Base-by-base conservation (phyloP, 2,113 vertebrate species). In the Nothobranchius furzeri region DNA sequence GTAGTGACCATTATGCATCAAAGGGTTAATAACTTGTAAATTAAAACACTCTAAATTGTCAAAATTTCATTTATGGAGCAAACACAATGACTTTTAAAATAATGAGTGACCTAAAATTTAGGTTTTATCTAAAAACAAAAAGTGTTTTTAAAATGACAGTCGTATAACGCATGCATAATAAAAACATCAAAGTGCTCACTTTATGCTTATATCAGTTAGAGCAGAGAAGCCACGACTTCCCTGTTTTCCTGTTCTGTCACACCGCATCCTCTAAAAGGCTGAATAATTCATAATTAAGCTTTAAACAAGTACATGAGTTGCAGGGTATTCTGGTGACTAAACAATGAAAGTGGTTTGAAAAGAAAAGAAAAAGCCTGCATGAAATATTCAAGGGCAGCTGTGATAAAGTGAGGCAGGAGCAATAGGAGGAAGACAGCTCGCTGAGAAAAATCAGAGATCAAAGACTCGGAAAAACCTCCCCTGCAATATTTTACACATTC, bases 301-400 rank as follows among this genome's bases (percentile, higher is more conserved):
- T 76, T 24, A 75, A 84, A 85, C 68, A 80, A 73, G 59, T 54
- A 50, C 64, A 72, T 52, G 47, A 75, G 85, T 83, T 65, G 46
- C 37, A 54, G 49, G 73, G 73, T 73, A 85, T 85, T 67, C 64
- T 49, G 24, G 67, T 63, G 63, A 68, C 71, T 77, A 73, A 84
- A 86, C 83, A 79, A 68, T 49, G 66, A 79, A 4, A 36, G 78
- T 12, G 57, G 66, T 77, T 71, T 79, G 42, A 70, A 68, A 61
- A 50, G 15, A 17, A 7, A 52, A 56, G 50, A 67, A 52, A n/a
- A 17, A 65, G 52, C 24, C 11, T 8, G 24, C 59, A 75, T 84
- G 52, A 85, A 88, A 88, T 69, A 87, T 88, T 87, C 53, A 85
- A 57, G 68, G 51, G 67, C 3, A 53, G n/a, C 43, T 68, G 60